Base-by-base conservation (phyloP, 2,888 invertebrate species). In the Archips xylosteana region DNA sequence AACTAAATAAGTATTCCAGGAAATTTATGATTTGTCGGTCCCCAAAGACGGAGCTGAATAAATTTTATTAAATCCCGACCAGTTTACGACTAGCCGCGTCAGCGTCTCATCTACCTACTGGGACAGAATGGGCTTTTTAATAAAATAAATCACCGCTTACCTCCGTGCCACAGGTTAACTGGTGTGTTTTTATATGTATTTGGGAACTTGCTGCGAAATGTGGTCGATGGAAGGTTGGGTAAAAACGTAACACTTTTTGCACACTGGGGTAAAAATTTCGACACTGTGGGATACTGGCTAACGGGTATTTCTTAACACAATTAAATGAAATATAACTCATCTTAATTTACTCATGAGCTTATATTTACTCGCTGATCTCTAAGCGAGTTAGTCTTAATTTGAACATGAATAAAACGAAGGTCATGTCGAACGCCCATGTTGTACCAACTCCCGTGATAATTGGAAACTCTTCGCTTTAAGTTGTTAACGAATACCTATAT, bases 61-160 rank as follows among this genome's bases (percentile, higher is more conserved):
- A 92, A 92, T 93, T 92, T 92, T 92, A 92, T 92, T 92, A 92
- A 92, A 92, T 91, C 91, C 89, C 84, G 88, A 89, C 83, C 87
- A 89, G 89, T 92, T 92, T 92, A 92, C 88, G 92, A 91, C 85
- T 85, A 84, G 82, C 87, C 83, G 84, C 88, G 89, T 92, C 92
- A 92, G 92, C 82, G 84, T 84, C 85, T 85, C 87, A 81, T 87
- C 85, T 79, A 79, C 82, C 71, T 66, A 63, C 69, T 68, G 83
- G 84, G 84, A 87, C 86, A 84, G 84, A 84, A 82, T 83, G 82
- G 84, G 87, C 83, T 85, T 87, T 89, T 88, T 89, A 88, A 90
- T 90, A 88, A 87, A 87, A 87, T 89, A 90, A 90, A 88, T 89
- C 87, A 87, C 82, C 84, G 85, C 85, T 87, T 84, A 82, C 82